Conservation (phyloP, 2,888 invertebrate species). For the Dendrolimus pini region DNA sequence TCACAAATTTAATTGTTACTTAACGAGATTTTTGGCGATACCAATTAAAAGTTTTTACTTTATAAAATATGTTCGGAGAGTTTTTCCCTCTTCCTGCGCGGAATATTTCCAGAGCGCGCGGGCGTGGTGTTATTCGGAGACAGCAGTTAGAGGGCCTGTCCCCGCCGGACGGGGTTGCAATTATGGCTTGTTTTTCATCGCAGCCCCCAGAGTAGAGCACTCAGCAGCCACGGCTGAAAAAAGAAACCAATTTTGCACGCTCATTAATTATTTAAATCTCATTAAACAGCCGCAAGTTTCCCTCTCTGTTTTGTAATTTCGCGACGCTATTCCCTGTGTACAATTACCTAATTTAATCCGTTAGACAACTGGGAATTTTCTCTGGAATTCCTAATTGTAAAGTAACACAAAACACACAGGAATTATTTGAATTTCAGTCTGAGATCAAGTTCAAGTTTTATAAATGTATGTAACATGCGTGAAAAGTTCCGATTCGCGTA, state of each 20-base stretch:
- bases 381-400: not conserved
- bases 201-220: slow-evolving; percentile 46
- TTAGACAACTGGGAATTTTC: slow-evolving; percentile 29
- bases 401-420: not conserved
- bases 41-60: slow-evolving; percentile 50
- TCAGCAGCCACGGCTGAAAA: slow-evolving; percentile 43
- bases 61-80: slow-evolving; percentile 42
- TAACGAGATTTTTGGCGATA: slow-evolving; percentile 43
- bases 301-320: slow-evolving; percentile 58
- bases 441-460: too few relatives aligned
- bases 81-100: slow-evolving; percentile 27
- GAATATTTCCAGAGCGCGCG: slow-evolving; percentile 23
- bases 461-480: too few relatives aligned
- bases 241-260: slow-evolving; percentile 73
- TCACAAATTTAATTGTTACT: slow-evolving; percentile 39
- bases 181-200: slow-evolving; percentile 64
- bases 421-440: too few relatives aligned
- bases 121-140: slow-evolving; percentile 3
- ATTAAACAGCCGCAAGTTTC: slow-evolving; percentile 71
- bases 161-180: slow-evolving; percentile 53
- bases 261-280: slow-evolving; percentile 78
- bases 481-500: too few relatives aligned
- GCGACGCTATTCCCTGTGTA: slow-evolving; percentile 39
- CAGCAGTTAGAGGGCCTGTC: slow-evolving; percentile 29
- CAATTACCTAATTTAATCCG: slow-evolving; percentile 46